phyloP scores from a whole-genome alignment of 2,113 vertebrate species.

The Sphyrna mokarran region DNA sequence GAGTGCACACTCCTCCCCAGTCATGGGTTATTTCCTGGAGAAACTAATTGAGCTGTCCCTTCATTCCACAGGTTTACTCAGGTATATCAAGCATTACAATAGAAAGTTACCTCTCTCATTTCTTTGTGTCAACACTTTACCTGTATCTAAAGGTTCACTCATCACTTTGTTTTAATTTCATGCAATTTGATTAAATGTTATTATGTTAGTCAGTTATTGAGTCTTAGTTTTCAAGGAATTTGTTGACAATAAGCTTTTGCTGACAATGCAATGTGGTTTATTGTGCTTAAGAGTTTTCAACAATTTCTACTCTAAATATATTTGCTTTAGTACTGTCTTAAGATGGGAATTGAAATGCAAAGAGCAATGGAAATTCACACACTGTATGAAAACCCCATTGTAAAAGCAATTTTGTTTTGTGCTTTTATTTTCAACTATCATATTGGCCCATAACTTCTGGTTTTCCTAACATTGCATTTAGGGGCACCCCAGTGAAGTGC shows the following conservation, averaged over 20 bases:
- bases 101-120: conserved; percentile 41
- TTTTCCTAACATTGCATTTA: too few species aligned
- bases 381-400: not conserved
- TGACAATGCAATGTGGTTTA: not conserved
- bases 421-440: not conserved
- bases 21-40: conserved; percentile 52
- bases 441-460: not conserved
- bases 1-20: conserved; percentile 27
- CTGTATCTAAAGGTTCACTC: not conserved
- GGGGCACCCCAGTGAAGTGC: too few species aligned
- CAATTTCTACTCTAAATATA: not conserved
- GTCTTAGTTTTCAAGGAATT: not conserved
- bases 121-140: conserved; percentile 36
- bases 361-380: not conserved
- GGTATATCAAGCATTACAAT: conserved; percentile 54
- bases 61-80: conserved; percentile 63
- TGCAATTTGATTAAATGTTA: not conserved
- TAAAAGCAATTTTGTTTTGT: not conserved
- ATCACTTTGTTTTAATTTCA: not conserved
- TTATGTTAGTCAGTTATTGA: not conserved
- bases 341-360: not conserved
- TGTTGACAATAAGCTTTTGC: not conserved
- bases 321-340: not conserved
- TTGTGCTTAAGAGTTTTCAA: not conserved
- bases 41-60: conserved; percentile 47